Percentiles rank a stretch among this genome's conserved stretches.
phyloP scores from a whole-genome alignment of 1,140 invertebrate species.

The Bombus pyrosoma region DNA sequence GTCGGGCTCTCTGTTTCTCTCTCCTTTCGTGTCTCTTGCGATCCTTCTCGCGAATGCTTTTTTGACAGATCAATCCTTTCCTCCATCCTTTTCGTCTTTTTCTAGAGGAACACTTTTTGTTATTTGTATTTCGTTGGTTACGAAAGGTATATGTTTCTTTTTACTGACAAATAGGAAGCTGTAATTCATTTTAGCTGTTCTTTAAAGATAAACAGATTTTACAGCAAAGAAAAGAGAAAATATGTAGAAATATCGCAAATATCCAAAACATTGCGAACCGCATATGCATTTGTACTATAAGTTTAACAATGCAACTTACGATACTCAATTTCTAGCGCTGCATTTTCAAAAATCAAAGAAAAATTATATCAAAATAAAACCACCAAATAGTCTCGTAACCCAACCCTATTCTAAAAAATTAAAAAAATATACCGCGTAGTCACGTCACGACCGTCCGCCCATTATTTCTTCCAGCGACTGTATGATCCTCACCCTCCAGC shows the following conservation, averaged over 20 bases:
- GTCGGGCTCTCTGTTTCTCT: background rate
- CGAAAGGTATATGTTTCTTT: background rate
- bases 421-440: background rate
- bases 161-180: background rate
- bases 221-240: too few species aligned
- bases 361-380: background rate
- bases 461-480: background rate
- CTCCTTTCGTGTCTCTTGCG: background rate
- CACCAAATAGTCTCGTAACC: background rate
- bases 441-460: background rate
- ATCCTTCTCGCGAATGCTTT: background rate
- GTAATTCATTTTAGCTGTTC: too few species aligned
- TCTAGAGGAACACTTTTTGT: background rate
- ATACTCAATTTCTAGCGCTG: too few species aligned
- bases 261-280: too few species aligned
- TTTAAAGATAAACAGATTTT: too few species aligned
- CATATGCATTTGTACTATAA: too few species aligned
- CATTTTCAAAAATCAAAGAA: background rate
- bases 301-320: too few species aligned
- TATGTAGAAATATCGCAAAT: too few species aligned
- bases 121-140: background rate
- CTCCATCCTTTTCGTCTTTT: background rate
- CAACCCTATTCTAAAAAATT: too few species aligned
- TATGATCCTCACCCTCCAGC: background rate
- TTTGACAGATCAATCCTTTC: background rate